phyloP scores from a whole-genome alignment of 2,113 vertebrate species.

The Nothocercus julius region DNA sequence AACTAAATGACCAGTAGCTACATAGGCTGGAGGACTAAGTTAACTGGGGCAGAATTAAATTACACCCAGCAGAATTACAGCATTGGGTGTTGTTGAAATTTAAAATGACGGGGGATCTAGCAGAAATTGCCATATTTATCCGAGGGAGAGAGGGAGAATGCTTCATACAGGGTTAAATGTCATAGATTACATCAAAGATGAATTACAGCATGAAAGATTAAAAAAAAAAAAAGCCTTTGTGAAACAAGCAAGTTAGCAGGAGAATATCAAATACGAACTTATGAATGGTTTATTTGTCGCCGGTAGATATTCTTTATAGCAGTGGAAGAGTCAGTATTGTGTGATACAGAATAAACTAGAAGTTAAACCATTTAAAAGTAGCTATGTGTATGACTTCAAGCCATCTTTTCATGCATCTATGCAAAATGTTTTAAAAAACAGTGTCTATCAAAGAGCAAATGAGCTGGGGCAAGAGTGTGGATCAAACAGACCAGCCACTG shows the following conservation, averaged over 20 bases:
- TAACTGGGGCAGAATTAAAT: constrained; percentile 57
- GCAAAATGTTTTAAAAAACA: background rate
- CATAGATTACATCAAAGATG: background rate
- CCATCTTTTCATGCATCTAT: background rate
- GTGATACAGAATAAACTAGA: background rate
- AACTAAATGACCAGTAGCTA: background rate
- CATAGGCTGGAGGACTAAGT: background rate
- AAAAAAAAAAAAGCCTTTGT: accelerated
- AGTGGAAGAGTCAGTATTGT: background rate
- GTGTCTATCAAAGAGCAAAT: background rate
- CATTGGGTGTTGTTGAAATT: constrained; percentile 17
- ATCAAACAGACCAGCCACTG: background rate
- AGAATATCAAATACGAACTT: background rate
- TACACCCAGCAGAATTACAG: constrained; percentile 45
- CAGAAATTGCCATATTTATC: constrained; percentile 21
- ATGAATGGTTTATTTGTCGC: background rate
- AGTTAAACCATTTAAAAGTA: background rate
- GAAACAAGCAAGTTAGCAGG: background rate
- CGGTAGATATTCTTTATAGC: background rate
- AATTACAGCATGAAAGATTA: background rate
- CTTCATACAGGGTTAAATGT: constrained; percentile 13
- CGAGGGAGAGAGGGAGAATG: background rate
- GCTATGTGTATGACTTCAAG: background rate
- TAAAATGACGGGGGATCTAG: background rate
- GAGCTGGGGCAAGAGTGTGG: background rate